phyloP scores from a whole-genome alignment of 2,888 invertebrate species.

The Loripinus fragilis region DNA sequence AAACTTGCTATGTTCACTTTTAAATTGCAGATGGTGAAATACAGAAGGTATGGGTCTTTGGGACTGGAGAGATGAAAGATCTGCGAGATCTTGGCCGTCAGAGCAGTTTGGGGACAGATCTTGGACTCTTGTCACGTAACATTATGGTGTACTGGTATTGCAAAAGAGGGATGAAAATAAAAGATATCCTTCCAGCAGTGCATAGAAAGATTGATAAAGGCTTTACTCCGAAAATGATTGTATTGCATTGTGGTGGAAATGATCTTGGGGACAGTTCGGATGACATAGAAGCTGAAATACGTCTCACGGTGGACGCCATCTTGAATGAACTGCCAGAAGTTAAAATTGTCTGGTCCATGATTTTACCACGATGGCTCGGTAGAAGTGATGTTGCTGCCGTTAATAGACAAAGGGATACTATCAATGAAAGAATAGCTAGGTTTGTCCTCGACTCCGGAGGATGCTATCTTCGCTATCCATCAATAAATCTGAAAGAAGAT shows the following conservation, averaged over 20 bases:
- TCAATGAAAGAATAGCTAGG: conserved; percentile 42
- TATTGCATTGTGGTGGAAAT: conserved; percentile 51
- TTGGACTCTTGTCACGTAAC: conserved; percentile 24
- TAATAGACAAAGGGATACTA: conserved; percentile 23
- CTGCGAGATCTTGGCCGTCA: background rate
- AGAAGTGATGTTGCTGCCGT: background rate
- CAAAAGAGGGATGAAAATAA: conserved; percentile 11
- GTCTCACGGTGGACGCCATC: conserved; percentile 26
- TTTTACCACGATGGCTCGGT: conserved; percentile 38
- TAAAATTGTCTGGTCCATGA: conserved; percentile 46
- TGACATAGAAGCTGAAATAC: conserved; percentile 8
- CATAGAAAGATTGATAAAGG: conserved; percentile 2
- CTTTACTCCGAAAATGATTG: conserved; percentile 27
- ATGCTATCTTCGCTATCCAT: conserved; percentile 41
- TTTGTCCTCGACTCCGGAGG: conserved; percentile 36
- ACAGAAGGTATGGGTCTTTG: conserved; percentile 42
- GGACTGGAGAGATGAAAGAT: conserved; percentile 47
- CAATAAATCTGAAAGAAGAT: conserved; percentile 9
- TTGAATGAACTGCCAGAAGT: conserved; percentile 17
- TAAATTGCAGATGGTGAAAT: background rate
- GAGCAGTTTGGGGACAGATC: background rate
- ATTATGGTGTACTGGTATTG: conserved; percentile 33
- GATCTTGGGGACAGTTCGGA: conserved; percentile 31
- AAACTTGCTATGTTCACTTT: too few species aligned
- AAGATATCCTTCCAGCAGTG: conserved; percentile 20